Evolutionary conservation across 1,140 invertebrate genomes (phyloP), one percentile per base, ranked within the genome.

Genomic region (Drosophila punjabiensis): DNA sequence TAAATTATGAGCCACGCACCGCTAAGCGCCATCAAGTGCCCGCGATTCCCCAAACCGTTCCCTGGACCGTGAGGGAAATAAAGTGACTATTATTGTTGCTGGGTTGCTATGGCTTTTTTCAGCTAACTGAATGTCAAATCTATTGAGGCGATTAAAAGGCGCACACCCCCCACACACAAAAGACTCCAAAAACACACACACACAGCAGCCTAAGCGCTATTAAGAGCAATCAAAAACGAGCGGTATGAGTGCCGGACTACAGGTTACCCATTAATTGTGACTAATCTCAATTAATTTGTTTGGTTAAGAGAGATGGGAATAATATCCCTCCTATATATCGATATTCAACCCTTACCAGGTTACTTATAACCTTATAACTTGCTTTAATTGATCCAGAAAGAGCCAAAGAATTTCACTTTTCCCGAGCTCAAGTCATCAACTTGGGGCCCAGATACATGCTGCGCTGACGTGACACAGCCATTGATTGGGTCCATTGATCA

Each of bases 111-210:
- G 56, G 18, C 59, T 43, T 45, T 43, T 45, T 81, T 69, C 75
- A 81, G 66, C 81, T 88, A 88, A 88, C 81, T 89, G 85, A 89
- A 89, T 89, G 85, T 89, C 85, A 89, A 89, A 89, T 89, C 85
- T 89, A 89, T 89, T 87, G 80, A 73, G 60, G 64, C 76, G 79
- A 82, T 86, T 81, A 81, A 88, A 81, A 71, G 62, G 66, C 74
- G 60, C 61, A 56, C 60, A 53, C 47, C 47, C 47, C 32, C 32
- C 60, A 20, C 16, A 50, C 41, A 20, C 13, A 53, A 6, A 33
- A 66, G 32, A 14, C 30, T n/a, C 37, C 14, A 18, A 52, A 43
- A 33, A 10, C 47, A 50, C 30, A 60, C 50, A 61, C 64, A 67
- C 33, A 20, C n/a, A n/a, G 37, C 47, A 65, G 81, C 78, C 79